Conservation (phyloP, 2,113 vertebrate genomes). For the Pongo pygmaeus region DNA sequence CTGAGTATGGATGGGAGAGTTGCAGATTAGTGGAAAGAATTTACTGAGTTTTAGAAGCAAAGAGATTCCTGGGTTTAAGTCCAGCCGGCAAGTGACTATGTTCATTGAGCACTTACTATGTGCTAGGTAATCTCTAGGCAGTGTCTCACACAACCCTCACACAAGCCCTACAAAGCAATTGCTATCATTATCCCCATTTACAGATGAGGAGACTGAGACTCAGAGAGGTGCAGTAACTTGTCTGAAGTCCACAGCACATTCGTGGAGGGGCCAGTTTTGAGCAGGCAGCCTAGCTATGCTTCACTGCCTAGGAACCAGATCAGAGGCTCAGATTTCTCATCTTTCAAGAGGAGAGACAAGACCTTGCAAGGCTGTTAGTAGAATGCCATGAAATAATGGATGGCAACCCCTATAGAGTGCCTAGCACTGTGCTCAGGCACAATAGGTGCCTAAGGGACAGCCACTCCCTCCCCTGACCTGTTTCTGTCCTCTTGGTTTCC, state of each 20-base stretch:
- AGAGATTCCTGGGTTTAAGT: neutral
- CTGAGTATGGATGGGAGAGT: too few relatives aligned
- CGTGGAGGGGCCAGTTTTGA: neutral
- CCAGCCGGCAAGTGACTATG: neutral
- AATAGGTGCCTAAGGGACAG: fast-evolving
- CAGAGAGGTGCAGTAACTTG: neutral
- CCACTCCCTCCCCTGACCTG: neutral
- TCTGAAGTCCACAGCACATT: neutral
- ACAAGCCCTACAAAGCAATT: fast-evolving
- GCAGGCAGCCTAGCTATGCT: neutral
- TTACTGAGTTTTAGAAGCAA: neutral
- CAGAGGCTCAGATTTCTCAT: neutral
- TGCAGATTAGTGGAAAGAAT: neutral
- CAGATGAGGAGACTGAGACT: neutral
- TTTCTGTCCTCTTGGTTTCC: neutral
- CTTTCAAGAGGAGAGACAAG: neutral
- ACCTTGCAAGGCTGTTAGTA: fast-evolving
- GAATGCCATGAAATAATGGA: neutral
- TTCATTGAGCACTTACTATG: neutral
- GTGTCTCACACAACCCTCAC: neutral
- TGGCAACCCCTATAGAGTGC: fast-evolving
- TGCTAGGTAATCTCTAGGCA: fast-evolving
- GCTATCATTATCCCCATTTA: neutral
- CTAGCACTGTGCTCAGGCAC: fast-evolving
- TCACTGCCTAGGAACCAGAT: too few relatives aligned